Conservation (phyloP, 2,113 vertebrate species). For the Peromyscus polionotus region DNA sequence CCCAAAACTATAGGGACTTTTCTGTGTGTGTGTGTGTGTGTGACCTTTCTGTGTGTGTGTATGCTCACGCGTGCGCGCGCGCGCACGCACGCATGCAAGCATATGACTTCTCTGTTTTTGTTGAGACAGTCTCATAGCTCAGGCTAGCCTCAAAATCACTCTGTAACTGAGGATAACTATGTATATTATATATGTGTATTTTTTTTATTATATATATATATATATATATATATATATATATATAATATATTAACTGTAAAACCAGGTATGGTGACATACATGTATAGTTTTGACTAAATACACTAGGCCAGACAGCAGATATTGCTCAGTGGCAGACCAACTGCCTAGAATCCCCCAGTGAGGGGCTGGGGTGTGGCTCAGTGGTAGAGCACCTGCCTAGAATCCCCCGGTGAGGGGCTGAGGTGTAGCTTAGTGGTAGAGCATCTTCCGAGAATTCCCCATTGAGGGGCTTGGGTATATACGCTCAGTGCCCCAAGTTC, state of each 20-base stretch:
- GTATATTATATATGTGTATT: not conserved
- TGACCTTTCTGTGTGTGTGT: no score
- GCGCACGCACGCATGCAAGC: fast-evolving
- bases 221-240: not conserved
- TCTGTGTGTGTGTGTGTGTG: not conserved
- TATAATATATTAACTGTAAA: not conserved
- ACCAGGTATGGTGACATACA: not conserved
- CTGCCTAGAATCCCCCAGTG: not conserved
- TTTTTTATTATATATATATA: no score
- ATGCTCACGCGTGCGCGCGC: no score
- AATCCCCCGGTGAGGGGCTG: not conserved
- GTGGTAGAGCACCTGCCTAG: not conserved
- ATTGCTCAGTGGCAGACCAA: not conserved
- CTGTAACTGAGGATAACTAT: no score
- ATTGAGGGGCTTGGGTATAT: no score
- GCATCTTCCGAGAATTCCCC: not conserved
- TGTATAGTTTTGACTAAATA: not conserved
- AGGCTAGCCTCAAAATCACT: no score
- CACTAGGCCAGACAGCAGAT: no score
- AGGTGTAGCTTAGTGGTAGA: no score
- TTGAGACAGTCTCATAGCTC: no score
- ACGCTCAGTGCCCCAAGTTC: no score
- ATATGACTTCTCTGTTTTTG: no score
- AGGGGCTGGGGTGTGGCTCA: no score
- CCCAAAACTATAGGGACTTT: not conserved